These are phyloP conservation scores for Erebia palarica DNA, from an alignment of 2,888 invertebrate genomes.

Conservation along the genomic window DNA sequence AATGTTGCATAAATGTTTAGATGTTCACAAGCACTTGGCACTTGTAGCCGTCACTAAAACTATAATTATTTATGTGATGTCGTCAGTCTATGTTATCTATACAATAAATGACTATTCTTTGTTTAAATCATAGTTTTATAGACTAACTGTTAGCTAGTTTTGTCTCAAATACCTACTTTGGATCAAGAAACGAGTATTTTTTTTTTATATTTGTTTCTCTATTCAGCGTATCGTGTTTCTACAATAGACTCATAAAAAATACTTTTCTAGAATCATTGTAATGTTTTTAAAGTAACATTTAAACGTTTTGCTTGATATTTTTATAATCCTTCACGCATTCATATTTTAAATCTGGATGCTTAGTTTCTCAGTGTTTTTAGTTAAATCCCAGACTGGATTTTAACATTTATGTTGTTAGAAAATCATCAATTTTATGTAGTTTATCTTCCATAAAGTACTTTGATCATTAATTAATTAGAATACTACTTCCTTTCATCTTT, in stretches of 20 bases:
- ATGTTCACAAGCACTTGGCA: slow-evolving; percentile 64
- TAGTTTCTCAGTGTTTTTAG: slow-evolving; percentile 8
- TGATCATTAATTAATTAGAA: neutral
- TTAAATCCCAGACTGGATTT: slow-evolving; percentile 9
- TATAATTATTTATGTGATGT: slow-evolving; percentile 60
- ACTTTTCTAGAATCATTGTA: neutral
- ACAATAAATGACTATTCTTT: slow-evolving; percentile 14
- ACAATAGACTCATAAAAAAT: neutral
- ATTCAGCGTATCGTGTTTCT: neutral
- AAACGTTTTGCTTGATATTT: neutral
- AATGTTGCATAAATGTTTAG: slow-evolving; percentile 43
- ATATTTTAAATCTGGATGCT: neutral
- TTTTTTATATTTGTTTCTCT: neutral
- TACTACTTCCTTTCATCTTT: neutral
- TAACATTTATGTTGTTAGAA: neutral
- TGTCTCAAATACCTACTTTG: neutral
- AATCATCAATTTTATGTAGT: neutral
- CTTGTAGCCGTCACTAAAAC: slow-evolving; percentile 68
- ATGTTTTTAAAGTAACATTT: neutral
- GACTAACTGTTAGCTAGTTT: neutral
- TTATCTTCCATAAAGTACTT: neutral
- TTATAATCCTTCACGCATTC: slow-evolving; percentile 6
- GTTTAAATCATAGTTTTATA: slow-evolving; percentile 14
- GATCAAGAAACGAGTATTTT: neutral
- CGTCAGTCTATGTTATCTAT: slow-evolving; percentile 34